Evolutionary conservation across 2,797 vertebrate species (phyloP), one percentile per base, ranked within the genome.

Genomic region (Bucorvus abyssinicus): DNA sequence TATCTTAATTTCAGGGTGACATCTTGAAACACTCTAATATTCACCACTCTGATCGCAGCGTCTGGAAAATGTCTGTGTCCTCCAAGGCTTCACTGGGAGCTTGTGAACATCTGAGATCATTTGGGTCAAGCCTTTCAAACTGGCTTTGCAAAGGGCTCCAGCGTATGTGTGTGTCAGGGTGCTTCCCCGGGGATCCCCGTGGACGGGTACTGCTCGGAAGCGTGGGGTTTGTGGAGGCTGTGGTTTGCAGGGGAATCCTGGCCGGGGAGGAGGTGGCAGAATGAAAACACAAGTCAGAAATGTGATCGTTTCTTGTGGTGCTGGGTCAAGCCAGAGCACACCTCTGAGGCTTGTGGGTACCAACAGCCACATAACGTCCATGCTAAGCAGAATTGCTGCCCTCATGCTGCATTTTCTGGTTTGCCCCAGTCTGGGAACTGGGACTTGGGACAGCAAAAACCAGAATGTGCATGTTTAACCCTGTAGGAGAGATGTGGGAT

Each of bases 261-360:
- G 10, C 42, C 4, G 0, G 18, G 29, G 30, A 42, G 26, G 85
- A 90, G 36, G 44, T 21, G 56, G 10, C 26, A 53, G 47, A 77
- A 34, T 69, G n/a, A 70, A 90, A 84, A 44, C 86, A 57, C 32
- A 26, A 50, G 38, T 21, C 75, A 65, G 79, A 70, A 75, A 44
- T 2, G 0, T 1, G 1, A 63, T 2, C 1, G 0, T 59, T 84
- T 81, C 44, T 81, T 4, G 1, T 63, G 63, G 38, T 76, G 71
- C 67, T 74, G 64, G 26, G 8, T 79, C 52, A 27, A 65, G 27
- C 21, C 81, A 36, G 50, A 79, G 6, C 36, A 11, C 20, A 5
- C n/a, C 61, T 69, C 55, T 61, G 73, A 36, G 47, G 27, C 44
- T 63, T 53, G 74, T 32, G 32, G 30, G 9, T 2, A 29, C 57